Evolutionary conservation across 2,888 invertebrate species (phyloP).

Genomic region (Athrips mouffetella): DNA sequence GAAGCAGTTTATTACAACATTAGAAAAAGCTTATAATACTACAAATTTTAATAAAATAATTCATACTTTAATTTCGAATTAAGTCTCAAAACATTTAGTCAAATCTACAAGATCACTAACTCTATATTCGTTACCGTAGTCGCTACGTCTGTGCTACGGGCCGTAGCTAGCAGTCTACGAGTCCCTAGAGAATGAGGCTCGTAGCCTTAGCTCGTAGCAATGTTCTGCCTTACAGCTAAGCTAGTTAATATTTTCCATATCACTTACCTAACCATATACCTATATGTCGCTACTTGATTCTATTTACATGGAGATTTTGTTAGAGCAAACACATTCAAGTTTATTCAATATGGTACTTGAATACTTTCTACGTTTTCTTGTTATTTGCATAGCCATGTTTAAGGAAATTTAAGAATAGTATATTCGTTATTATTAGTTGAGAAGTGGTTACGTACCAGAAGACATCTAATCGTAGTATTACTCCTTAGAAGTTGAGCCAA

Average conservation of each 20-base stretch:
- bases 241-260: slow-evolving; percentile 60
- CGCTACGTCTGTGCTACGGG: slow-evolving; percentile 60
- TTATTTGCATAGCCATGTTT: no score
- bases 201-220: slow-evolving; percentile 50
- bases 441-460: no score
- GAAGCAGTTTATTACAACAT: no score
- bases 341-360: background rate
- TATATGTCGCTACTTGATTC: slow-evolving; percentile 10
- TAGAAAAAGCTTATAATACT: background rate
- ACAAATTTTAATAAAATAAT: background rate
- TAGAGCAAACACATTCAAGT: no score
- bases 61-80: no score
- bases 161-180: slow-evolving; percentile 64
- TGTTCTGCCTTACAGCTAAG: slow-evolving; percentile 56
- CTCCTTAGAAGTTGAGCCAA: no score
- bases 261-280: slow-evolving; percentile 31
- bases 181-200: slow-evolving; percentile 60
- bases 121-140: slow-evolving; percentile 59
- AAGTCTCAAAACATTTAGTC: background rate
- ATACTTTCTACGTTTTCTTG: background rate
- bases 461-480: no score
- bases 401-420: no score
- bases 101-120: slow-evolving; percentile 28
- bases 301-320: slow-evolving; percentile 4
- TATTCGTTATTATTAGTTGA: no score